Base-by-base conservation (phyloP, 2,888 invertebrate species). In the Conchocele bisecta region DNA sequence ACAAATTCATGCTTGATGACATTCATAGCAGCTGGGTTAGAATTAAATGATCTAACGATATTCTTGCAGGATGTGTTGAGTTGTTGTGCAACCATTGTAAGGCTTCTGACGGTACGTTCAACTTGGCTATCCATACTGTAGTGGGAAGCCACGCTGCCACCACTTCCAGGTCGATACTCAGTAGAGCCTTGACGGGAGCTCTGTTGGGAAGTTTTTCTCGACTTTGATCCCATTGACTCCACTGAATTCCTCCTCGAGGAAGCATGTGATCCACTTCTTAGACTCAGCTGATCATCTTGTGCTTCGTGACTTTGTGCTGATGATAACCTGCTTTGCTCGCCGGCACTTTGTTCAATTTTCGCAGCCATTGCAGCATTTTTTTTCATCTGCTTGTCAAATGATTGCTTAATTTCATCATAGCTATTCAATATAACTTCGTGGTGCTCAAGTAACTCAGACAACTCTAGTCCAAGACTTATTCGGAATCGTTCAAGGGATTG, bases 51-150 rank as follows among this genome's bases (percentile, higher is more conserved):
- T 39, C 90, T 72, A 1, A 91, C 71, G 29, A 91, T 82, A 57
- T 87, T 89, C 69, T 89, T 89, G 65, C 86, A 85, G 0, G 89
- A 89, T 28, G 85, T 82, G 64, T 87, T 88, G 50, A 90, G 72
- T 75, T 89, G 88, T 37, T 85, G 84, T 13, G 89, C 90, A 11
- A 89, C 87, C 41, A 87, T 71, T 37, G 83, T 81, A 42, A 89
- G 75, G 58, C 85, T 87, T 60, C 86, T 78, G 75, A 88, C 83
- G 6, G 86, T 83, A 15, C 82, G 74, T 46, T 89, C 88, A 46
- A 85, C 81, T 48, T 86, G 79, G 51, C 80, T 83, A 50, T 83
- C 81, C 69, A 79, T 79, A 59, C 83, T 83, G 56, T 73, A 71
- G 29, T 71, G 66, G 15, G 81, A 81, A 22, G 33, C 56, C 22